These are phyloP conservation scores for Hippocampus guttulatus DNA, from an alignment of 2,113 vertebrate species.

Conservation along the genomic window DNA sequence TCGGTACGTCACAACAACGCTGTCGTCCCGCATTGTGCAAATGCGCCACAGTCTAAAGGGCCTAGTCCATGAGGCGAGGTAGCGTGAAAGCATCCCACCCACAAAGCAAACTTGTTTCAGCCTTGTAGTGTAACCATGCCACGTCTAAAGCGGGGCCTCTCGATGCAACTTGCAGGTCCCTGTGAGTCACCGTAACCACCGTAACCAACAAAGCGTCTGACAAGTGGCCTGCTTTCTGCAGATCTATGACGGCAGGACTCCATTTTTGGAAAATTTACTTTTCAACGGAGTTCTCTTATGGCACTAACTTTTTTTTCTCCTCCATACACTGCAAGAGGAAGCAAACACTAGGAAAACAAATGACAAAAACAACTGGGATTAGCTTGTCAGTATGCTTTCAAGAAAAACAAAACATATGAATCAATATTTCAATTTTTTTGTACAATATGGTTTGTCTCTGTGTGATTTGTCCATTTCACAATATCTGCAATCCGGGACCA, in stretches of 20 bases:
- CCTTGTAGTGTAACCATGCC: conserved; percentile 29
- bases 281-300: background rate
- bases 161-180: background rate
- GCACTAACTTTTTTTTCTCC: background rate
- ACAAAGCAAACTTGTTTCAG: conserved; percentile 14
- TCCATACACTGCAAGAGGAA: too few species aligned
- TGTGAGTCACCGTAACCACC: conserved; percentile 45
- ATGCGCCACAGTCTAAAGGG: background rate
- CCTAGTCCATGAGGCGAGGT: background rate
- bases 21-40: background rate
- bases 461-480: too few species aligned
- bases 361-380: background rate
- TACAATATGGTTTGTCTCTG: too few species aligned
- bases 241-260: conserved; percentile 1
- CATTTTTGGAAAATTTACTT: background rate
- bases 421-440: too few species aligned
- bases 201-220: conserved; percentile 23
- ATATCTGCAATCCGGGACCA: too few species aligned
- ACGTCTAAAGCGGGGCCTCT: conserved; percentile 17
- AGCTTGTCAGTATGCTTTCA: background rate
- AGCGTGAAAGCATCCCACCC: conserved; percentile 1
- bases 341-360: too few species aligned
- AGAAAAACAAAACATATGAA: background rate
- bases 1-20: background rate
- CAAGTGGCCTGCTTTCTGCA: conserved; percentile 13